phyloP scores from a whole-genome alignment of 64 coral and sea anemone genomes.

The Trachythela sp. region DNA sequence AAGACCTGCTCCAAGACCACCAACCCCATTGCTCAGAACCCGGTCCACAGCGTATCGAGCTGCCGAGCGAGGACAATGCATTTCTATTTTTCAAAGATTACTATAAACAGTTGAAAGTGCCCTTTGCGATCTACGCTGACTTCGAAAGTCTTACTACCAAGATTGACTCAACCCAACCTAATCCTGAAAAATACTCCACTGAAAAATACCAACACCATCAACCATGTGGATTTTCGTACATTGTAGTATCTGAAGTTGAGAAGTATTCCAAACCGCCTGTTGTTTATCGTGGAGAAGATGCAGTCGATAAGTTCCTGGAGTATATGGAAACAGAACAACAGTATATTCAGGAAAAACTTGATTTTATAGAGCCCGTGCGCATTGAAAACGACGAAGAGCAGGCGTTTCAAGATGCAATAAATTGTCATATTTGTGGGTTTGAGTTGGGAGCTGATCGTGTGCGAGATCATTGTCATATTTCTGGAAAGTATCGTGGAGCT shows the following conservation, averaged over 20 bases:
- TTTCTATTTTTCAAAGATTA: conserved; percentile 24
- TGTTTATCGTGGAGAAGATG: conserved; percentile 46
- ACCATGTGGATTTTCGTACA: conserved; percentile 39
- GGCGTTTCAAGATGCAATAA: neutral
- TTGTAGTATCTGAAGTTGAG: neutral
- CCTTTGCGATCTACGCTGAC: conserved; percentile 42
- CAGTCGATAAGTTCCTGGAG: conserved; percentile 47
- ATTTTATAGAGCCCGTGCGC: conserved; percentile 36
- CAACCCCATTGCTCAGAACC: conserved; percentile 1
- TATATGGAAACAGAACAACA: conserved; percentile 33
- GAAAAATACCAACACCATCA: conserved; percentile 50
- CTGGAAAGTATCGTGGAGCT: conserved; percentile 46
- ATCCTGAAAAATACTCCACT: neutral
- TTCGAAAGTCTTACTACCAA: conserved; percentile 9
- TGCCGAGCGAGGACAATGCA: neutral
- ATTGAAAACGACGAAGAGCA: too few relatives aligned
- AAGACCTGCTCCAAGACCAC: neutral
- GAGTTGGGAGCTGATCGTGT: neutral
- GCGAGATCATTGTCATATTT: neutral
- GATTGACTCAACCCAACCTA: neutral
- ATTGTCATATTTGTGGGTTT: conserved; percentile 54
- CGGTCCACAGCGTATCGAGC: neutral
- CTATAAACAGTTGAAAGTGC: conserved; percentile 7
- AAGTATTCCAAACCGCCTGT: neutral
- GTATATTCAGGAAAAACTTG: conserved; percentile 9